Conservation (phyloP, 1,140 invertebrate genomes). For the Arion vulgaris region DNA sequence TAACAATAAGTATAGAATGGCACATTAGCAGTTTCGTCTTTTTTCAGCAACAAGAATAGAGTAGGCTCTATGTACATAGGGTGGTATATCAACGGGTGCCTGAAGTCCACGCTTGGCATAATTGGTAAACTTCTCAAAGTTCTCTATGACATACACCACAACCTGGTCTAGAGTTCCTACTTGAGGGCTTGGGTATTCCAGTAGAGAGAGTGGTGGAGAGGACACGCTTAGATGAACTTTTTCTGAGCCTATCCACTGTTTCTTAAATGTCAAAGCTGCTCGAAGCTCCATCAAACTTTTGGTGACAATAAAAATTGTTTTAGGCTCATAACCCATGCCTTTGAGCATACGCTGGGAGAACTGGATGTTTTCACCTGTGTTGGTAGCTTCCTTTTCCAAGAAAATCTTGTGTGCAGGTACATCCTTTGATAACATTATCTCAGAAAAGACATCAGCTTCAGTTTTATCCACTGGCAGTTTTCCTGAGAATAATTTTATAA, state of each 20-base stretch:
- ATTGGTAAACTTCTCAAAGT: slow-evolving; percentile 52
- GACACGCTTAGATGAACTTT: slow-evolving; percentile 45
- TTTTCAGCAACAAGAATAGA: neutral
- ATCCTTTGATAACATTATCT: slow-evolving; percentile 48
- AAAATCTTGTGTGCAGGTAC: slow-evolving; percentile 53
- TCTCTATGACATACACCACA: slow-evolving; percentile 52
- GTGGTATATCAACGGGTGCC: slow-evolving; percentile 52
- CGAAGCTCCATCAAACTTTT: slow-evolving; percentile 63
- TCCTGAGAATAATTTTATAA: slow-evolving; percentile 6
- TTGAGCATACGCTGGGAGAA: slow-evolving; percentile 51
- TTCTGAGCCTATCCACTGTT: slow-evolving; percentile 54
- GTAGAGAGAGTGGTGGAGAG: slow-evolving; percentile 55
- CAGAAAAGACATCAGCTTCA: slow-evolving; percentile 60
- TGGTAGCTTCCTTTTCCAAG: slow-evolving; percentile 54
- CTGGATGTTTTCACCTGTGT: slow-evolving; percentile 63
- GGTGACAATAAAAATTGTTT: slow-evolving; percentile 56
- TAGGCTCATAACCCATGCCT: slow-evolving; percentile 27
- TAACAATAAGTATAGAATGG: too few species aligned
- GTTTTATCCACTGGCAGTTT: slow-evolving; percentile 37
- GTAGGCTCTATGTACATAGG: slow-evolving; percentile 52
- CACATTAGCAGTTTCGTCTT: too few species aligned
- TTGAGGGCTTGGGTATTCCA: slow-evolving; percentile 53
- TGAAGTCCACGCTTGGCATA: slow-evolving; percentile 58
- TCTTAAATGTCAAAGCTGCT: slow-evolving; percentile 61
- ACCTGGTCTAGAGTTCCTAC: slow-evolving; percentile 54